Evolutionary conservation across 2,797 vertebrate species (phyloP), one percentile per base, ranked within the genome.

Genomic region (Enteromius unitaeniatus): DNA sequence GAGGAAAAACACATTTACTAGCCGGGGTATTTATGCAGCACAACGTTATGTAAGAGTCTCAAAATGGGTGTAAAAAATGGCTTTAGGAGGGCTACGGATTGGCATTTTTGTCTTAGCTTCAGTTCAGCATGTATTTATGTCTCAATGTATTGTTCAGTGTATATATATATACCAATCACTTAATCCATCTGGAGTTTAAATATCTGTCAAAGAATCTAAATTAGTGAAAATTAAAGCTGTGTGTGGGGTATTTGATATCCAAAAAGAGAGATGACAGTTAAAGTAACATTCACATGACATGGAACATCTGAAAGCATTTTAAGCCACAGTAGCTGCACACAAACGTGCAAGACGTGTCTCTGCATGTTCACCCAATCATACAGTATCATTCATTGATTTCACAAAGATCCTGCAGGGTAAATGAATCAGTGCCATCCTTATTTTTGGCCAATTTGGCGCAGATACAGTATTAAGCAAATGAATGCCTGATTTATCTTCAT

Each of bases 1-100:
- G 49, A 79, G 58, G 58, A 21, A 76, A 74, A 72, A 69, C 82
- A 58, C 17, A 28, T 3, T 45, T 26, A 62, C 65, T 78, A 72
- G 58, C 51, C 49, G 42, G 65, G 73, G 78, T 72, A 70, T 76
- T 78, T 86, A 42, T 15, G 64, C 15, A 84, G 58, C 34, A 42
- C 47, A 55, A 37, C 40, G 23, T 68, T 69, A 69, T 77, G 58
- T 65, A 74, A 64, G 42, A 74, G 55, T 26, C 55, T 19, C 6
- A 14, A 73, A 72, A 34, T 34, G 3, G 47, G 19, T 64, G n/a
- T 74, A 82, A 31, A 37, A 64, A 49, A 60, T 69, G 49, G 64
- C 47, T 79, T 68, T 68, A 45, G 26, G 19, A 47, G 13, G 19
- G 19, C 26, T 34, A 64, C 2, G 0, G 45, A 73, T 34, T 21